These are phyloP conservation scores for Rynchops niger DNA, from an alignment of 2,113 vertebrate species.

Conservation along the genomic window DNA sequence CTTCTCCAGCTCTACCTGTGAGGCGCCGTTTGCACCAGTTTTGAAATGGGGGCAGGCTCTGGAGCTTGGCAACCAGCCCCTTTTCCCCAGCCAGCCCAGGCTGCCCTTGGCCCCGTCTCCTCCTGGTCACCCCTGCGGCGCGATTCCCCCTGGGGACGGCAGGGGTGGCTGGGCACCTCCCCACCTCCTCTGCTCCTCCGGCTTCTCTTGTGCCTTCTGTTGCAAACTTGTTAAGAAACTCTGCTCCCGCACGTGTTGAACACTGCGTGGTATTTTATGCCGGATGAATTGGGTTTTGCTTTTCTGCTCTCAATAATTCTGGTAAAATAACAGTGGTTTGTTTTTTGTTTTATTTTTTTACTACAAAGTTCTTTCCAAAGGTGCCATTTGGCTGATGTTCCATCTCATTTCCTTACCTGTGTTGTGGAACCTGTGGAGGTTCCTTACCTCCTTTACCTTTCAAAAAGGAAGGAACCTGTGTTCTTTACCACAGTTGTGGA, in stretches of 20 bases:
- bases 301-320: neutral
- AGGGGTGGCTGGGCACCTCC: neutral
- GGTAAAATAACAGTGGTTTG: neutral
- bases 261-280: neutral
- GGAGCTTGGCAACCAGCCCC: neutral
- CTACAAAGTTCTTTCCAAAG: neutral
- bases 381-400: accelerated
- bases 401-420: neutral
- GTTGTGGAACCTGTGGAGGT: too few species aligned
- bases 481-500: neutral
- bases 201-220: neutral
- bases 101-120: neutral
- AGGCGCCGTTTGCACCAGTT: neutral
- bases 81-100: neutral
- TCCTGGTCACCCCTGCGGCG: too few species aligned
- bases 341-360: neutral
- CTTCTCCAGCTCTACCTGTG: neutral
- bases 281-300: neutral
- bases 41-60: neutral
- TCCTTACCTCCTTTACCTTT: too few species aligned
- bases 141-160: too few species aligned
- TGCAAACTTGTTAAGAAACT: neutral
- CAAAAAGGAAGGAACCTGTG: too few species aligned
- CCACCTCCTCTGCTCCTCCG: accelerated
- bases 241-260: neutral